phyloP scores from a whole-genome alignment of 1,140 invertebrate genomes.

The Cherax quadricarinatus region DNA sequence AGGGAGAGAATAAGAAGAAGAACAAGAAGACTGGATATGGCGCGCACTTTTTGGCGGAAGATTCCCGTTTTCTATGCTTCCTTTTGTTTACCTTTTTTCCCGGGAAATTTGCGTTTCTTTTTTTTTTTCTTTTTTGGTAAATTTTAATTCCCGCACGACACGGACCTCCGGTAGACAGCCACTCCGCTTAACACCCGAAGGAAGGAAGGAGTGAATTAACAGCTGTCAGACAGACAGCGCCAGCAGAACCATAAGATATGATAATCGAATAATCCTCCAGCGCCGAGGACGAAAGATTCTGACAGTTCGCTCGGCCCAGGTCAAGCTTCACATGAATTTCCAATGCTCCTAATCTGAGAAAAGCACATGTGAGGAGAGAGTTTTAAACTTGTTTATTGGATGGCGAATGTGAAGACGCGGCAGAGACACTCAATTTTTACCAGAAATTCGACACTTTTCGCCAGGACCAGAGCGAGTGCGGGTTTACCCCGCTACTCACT shows the following conservation, averaged over 20 bases:
- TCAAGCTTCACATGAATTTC: constrained; percentile 71
- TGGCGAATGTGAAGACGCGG: constrained; percentile 55
- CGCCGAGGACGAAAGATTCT: constrained; percentile 49
- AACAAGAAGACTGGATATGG: not conserved
- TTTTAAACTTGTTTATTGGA: constrained; percentile 72
- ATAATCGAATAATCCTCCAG: not conserved
- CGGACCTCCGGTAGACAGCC: not conserved
- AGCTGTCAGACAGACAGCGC: not conserved
- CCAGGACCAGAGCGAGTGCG: not conserved
- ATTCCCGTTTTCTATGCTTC: not conserved
- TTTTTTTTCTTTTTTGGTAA: not conserved
- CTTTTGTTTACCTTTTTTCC: no score
- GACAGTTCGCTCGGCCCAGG: constrained; percentile 63
- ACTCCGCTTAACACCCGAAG: not conserved
- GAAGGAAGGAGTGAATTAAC: not conserved
- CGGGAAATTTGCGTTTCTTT: not conserved
- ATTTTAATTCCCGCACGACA: no score
- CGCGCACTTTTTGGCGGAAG: not conserved
- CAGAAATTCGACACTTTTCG: constrained; percentile 54
- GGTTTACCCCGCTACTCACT: no score
- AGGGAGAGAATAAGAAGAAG: not conserved
- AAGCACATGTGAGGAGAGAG: constrained; percentile 66
- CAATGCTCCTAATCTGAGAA: constrained; percentile 71
- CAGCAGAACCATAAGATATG: not conserved
- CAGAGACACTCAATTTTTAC: constrained; percentile 51